Base-by-base conservation (phyloP, 2,888 invertebrate species). In the Cheilosia vernalis region DNA sequence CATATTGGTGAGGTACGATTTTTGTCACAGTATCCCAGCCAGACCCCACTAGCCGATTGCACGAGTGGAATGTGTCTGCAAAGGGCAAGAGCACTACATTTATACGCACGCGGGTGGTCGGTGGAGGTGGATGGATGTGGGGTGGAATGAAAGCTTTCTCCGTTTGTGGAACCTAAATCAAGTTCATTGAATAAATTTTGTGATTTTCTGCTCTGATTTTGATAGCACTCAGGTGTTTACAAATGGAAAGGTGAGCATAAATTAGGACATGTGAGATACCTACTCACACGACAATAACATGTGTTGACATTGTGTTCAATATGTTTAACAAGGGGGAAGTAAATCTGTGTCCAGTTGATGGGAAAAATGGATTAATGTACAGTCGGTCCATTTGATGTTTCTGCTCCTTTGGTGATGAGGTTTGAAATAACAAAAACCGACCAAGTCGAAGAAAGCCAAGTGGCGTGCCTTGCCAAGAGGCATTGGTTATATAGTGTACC, bases 141-240 rank as follows among this genome's bases (percentile, higher is more conserved):
- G 72, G 72, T 69, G 73, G 77, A 72, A 30, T 24, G 44, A 37
- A 83, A 80, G 84, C 80, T 84, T 72, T 61, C 42, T 13, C 4
- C 37, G 0, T 30, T 30, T 78, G 82, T 83, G 82, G 82, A 83
- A 61, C 42, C 56, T 33, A 77, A 69, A 51, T 60, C 58, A 76
- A 56, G 64, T 74, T 56, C 53, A 58, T 77, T 70, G 70, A 66
- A 60, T 13, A 30, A 40, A 69, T 64, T 27, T n/a, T 4, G 27
- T 27, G 30, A 9, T 56, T 30, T 10, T 13, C 53, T 53, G 44
- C 4, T 13, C 53, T 53, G 60, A 69, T 10, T 13, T 44, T 53
- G 60, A 69, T 77, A 61, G 69, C 19, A 3, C 15, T 1, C 13
- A 63, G 13, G 47, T 17, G 19, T 27, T 15, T 13, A 27, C n/a